Conservation (phyloP, 53 echinoderm and acorn worm species). For the Holothuria leucospilota region DNA sequence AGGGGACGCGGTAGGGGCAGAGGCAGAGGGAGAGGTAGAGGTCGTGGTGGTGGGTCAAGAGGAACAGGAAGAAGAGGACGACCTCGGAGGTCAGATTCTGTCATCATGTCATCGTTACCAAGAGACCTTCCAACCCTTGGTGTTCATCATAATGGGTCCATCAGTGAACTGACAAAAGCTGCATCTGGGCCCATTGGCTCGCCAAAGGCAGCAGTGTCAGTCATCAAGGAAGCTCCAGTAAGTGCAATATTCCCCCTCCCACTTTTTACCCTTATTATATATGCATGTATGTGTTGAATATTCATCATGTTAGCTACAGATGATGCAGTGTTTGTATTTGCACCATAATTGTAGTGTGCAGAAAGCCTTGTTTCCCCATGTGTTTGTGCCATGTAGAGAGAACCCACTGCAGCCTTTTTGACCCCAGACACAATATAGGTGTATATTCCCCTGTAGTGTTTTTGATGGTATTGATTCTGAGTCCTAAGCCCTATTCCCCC, state of each 20-base stretch:
- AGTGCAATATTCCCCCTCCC: slow-evolving; percentile 28
- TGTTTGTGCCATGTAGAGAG: too few species aligned
- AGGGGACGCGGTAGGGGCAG: slow-evolving; percentile 59
- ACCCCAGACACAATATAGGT: too few species aligned
- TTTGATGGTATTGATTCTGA: too few species aligned
- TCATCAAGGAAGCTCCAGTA: slow-evolving; percentile 86
- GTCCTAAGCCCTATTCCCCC: too few species aligned
- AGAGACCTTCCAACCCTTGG: neutral
- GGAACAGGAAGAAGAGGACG: slow-evolving; percentile 78
- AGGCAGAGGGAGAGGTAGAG: slow-evolving; percentile 68
- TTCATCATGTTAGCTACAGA: too few species aligned
- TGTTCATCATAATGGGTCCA: slow-evolving; percentile 40
- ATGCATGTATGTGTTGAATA: too few species aligned
- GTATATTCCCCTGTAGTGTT: too few species aligned
- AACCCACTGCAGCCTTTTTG: too few species aligned
- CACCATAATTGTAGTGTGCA: too few species aligned
- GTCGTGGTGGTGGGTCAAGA: slow-evolving; percentile 55
- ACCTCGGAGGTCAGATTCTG: slow-evolving; percentile 57
- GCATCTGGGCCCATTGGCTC: slow-evolving; percentile 31
- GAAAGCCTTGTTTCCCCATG: too few species aligned
- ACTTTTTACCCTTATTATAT: neutral
- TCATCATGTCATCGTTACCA: slow-evolving; percentile 29
- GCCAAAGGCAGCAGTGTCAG: slow-evolving; percentile 75
- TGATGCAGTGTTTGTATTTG: too few species aligned
- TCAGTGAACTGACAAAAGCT: slow-evolving; percentile 37